Evolutionary conservation across 2,888 invertebrate genomes (phyloP).

Genomic region (Hecatera dysodea): DNA sequence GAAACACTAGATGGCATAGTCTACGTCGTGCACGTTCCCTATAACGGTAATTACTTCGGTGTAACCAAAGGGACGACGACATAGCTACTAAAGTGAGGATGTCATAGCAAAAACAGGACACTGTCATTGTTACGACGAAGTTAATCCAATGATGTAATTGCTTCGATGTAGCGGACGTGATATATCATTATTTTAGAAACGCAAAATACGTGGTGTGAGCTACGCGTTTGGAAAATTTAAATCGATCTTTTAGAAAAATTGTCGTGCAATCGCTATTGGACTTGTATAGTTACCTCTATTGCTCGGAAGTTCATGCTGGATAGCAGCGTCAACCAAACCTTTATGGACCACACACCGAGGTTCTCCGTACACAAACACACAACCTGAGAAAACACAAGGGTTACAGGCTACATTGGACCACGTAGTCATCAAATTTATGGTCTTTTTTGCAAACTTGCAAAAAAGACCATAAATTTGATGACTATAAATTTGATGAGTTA

Average conservation of each 20-base stretch:
- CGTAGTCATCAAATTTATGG: no score
- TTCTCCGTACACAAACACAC: constrained; percentile 76
- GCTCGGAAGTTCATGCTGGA: constrained; percentile 61
- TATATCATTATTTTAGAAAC: not conserved
- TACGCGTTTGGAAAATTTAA: not conserved
- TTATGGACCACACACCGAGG: constrained; percentile 76
- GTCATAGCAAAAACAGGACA: no score
- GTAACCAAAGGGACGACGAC: no score
- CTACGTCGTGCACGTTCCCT: no score
- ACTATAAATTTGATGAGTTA: no score
- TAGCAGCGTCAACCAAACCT: constrained; percentile 55
- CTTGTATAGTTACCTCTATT: constrained; percentile 43
- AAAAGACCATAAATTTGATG: no score
- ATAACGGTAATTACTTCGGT: no score
- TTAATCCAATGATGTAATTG: not conserved
- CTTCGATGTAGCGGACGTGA: not conserved
- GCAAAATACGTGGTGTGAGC: no score
- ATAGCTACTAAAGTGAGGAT: no score
- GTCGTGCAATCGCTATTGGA: not conserved
- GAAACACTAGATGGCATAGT: no score
- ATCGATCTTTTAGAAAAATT: not conserved
- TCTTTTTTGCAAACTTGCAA: not conserved
- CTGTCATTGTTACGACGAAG: no score
- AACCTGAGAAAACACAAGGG: constrained; percentile 69
- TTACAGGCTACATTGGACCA: not conserved